Base-by-base conservation (phyloP, 2,113 vertebrate species). In the Pollimyrus isidori region DNA sequence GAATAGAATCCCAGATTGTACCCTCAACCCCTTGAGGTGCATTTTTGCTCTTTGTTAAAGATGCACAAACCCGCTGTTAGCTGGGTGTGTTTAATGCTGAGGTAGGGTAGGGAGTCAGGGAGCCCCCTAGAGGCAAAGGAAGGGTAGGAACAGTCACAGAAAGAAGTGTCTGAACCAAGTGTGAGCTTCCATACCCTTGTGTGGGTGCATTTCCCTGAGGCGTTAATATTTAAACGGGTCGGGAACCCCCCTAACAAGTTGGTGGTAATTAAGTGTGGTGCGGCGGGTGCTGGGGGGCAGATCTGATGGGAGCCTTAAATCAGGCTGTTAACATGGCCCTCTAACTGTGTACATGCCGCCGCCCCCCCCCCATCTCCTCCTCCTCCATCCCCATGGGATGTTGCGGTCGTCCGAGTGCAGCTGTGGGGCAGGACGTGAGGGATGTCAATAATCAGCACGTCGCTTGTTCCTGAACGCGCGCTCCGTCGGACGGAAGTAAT, bases 181-280 rank as follows among this genome's bases (percentile, higher is more conserved):
- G 4, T 21, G 73, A 42, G 73, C 73, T 80, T 42, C 73, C 73
- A 42, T 42, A 80, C 35, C 35, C 73, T 15, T 42, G 73, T 15
- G 73, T 80, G 73, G 73, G 73, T 3, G 35, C 35, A 0, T 80
- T 80, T 80, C 73, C 73, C 73, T 19, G 73, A 35, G 73, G 82
- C 65, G 80, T 87, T 84, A 92, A 73, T 42, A 93, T 91, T 93
- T 90, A 92, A 95, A 95, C 94, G 94, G 93, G 92, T 95, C 91
- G 90, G 91, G 82, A 91, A 93, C 17, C 90, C 90, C 94, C 92
- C 91, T 86, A 95, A 94, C 94, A 94, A 95, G 94, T 95, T 95
- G 95, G 93, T 90, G 92, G 95, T 97, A 97, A 97, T 97, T 97
- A 97, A 97, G 96, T 95, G 95, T 93, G 90, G 94, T 95, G 88